Evolutionary conservation across 2,797 vertebrate genomes (phyloP), one percentile per base, ranked within the genome.

Genomic region (Myiotriccus ornatus): DNA sequence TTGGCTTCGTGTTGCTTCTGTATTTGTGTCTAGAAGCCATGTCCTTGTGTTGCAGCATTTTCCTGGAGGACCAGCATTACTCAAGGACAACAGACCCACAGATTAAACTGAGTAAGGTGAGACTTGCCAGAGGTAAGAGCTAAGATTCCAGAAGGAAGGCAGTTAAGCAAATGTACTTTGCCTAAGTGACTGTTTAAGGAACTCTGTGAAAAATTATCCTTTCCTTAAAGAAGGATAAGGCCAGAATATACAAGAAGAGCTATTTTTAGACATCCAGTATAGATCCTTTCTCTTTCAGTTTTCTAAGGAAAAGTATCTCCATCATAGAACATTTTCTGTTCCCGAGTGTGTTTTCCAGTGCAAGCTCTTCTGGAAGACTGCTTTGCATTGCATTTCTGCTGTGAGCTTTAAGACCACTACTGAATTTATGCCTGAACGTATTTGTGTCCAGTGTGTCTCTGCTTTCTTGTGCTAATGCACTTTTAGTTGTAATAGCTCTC

Each of bases 1-100:
- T 69, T 71, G 65, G n/a, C 22, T 87, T 86, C 1, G 1, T 49
- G 10, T 67, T 78, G 17, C 50, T 89, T 71, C n/a, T 78, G 9
- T 71, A 22, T 73, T 89, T 84, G 41, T 71, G 59, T 57, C 34
- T 82, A 49, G 41, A 79, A 60, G 50, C 50, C 12, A 3, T 10
- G 15, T 78, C 22, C 15, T 84, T 3, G 0, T 73, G 70, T 53
- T 7, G 1, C 47, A 50, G 35, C 1, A 0, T 30, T 79, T 50
- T 85, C 39, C 24, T 81, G 28, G 24, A 32, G 23, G 39, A 43
- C 44, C 52, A 30, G 14, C 9, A 4, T 77, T 91, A 50, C 35
- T 69, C 7, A 21, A 46, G 71, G 18, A 37, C 37, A 76, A 56
- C 25, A 49, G 47, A 46, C 32, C 9, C 20, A 34, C 6, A 25